Evolutionary conservation across 2,888 invertebrate genomes (phyloP), one percentile per base, ranked within the genome.

Genomic region (Gerris lacustris): DNA sequence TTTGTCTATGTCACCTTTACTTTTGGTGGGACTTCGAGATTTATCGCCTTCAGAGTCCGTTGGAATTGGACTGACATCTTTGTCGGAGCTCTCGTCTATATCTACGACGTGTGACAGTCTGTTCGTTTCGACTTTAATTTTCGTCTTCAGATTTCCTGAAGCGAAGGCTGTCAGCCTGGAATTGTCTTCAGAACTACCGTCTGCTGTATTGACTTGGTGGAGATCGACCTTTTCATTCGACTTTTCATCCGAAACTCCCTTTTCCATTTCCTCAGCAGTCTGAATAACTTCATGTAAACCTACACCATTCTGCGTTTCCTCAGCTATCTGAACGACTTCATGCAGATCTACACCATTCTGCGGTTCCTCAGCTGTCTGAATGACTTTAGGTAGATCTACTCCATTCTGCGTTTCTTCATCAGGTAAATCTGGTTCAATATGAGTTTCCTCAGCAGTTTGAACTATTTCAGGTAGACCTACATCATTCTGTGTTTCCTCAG

Each of bases 31-130:
- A 31, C 15, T 67, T 7, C 31, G 15, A 66, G 17, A 45, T 55
- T 55, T 55, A 15, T 66, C 73, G 62, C 31, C 47, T 64, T 72
- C 73, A 6, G 70, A 70, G 64, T 72, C 72, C 47, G 72, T 70
- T 11, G 70, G 72, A 44, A 72, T 71, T 7, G 72, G 69, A 45
- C 72, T 73, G 5, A 73, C 71, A 43, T 73, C 73, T 66, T 63
- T 47, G 15, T 73, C 73, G 5, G 71, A 72, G 63, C 70, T 72
- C 18, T 64, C 74, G 15, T 73, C 71, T 47, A 9, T 15, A 15
- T 55, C 55, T 55, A 55, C 55, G 11, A 55, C 55, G 9, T 1
- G 55, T 4, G 55, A 55, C 55, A 55, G 15, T 55, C 55, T 55
- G 9, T 55, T 15, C 55, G 15, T 2, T 9, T 55, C 55, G 15